Evolutionary conservation across 2,888 invertebrate species (phyloP).

Genomic region (Volucella zonaria): DNA sequence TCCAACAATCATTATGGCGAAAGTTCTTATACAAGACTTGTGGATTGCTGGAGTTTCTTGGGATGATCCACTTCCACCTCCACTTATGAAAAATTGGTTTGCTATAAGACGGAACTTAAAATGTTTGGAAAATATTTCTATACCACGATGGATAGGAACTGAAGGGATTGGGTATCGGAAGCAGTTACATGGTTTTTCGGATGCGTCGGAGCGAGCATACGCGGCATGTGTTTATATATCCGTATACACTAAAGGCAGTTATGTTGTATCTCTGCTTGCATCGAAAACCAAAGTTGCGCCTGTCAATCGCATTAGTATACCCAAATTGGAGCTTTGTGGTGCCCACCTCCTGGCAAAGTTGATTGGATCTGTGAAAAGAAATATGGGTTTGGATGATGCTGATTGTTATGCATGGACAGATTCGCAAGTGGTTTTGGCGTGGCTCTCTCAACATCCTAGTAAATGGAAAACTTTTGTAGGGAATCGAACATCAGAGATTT

Average conservation of each 20-base stretch:
- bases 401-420: neutral
- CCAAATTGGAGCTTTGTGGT: no score
- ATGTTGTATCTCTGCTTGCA: slow-evolving; percentile 4
- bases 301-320: no score
- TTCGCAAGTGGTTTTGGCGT: no score
- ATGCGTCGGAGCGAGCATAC: slow-evolving; percentile 25
- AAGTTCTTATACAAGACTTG: no score
- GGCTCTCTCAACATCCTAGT: no score
- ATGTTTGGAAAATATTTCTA: no score
- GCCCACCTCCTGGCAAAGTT: neutral
- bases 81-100: slow-evolving; percentile 15
- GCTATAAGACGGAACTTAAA: no score
- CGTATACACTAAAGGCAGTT: neutral
- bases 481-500: no score
- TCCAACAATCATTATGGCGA: no score
- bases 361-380: slow-evolving; percentile 15
- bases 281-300: neutral
- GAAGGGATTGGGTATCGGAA: neutral
- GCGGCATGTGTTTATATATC: slow-evolving; percentile 26
- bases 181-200: slow-evolving; percentile 23
- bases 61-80: slow-evolving; percentile 23
- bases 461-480: no score
- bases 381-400: slow-evolving; percentile 11
- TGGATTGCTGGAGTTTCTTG: slow-evolving; percentile 27
- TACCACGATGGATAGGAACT: slow-evolving; percentile 14